A percentile compares a stretch with the other conserved stretches of the same genome.
phyloP scores from a whole-genome alignment of 2,797 vertebrate genomes.

The Staurois parvus region DNA sequence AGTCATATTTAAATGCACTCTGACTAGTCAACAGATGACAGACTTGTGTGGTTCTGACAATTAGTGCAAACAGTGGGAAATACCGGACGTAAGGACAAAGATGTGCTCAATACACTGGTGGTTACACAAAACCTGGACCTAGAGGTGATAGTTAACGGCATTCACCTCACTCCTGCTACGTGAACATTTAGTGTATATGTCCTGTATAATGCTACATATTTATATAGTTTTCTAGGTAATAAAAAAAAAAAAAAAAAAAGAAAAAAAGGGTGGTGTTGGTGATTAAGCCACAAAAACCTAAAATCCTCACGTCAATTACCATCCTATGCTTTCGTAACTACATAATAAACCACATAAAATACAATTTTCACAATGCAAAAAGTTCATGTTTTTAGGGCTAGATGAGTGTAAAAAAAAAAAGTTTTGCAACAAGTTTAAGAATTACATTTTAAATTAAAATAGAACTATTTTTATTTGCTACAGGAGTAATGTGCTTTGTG shows the following conservation, averaged over 20 bases:
- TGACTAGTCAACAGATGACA: background rate
- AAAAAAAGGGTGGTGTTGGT: background rate
- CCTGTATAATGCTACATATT: background rate
- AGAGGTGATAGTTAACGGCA: background rate
- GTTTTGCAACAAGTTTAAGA: too few species aligned
- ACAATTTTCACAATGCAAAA: background rate
- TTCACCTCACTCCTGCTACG: background rate
- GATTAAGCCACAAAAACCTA: background rate
- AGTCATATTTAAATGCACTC: too few species aligned
- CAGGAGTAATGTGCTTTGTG: background rate
- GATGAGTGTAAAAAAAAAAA: too few species aligned
- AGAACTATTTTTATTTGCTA: background rate
- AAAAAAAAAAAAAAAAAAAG: background rate
- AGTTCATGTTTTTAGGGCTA: background rate
- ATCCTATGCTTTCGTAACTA: background rate
- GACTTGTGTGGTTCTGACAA: background rate
- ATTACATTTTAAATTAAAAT: background rate
- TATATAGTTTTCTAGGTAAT: background rate
- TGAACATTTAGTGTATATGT: background rate
- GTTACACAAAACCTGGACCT: background rate
- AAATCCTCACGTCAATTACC: background rate
- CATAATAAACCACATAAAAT: too few species aligned
- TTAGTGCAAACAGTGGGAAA: background rate
- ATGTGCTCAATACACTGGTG: background rate
- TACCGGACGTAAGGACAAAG: background rate